Base-by-base conservation (phyloP, 2,113 vertebrate genomes). In the Melanerpes formicivorus region DNA sequence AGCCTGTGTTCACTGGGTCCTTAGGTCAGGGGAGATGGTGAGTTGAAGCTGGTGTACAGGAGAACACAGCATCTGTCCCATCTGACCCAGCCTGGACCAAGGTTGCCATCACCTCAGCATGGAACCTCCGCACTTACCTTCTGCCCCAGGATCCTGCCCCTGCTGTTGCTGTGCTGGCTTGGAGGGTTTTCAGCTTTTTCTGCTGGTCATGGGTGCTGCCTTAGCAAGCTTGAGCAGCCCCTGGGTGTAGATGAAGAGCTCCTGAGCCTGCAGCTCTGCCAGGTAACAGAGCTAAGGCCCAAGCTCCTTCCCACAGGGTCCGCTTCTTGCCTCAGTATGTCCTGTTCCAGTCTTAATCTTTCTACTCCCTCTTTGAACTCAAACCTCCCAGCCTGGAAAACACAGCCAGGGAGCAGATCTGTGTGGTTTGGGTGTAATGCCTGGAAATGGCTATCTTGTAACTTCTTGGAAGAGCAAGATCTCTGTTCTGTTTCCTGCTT, bases 361-460 rank as follows among this genome's bases (percentile, higher is more conserved):
- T 42, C 25, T 54, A 2, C 22, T 48, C 48, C 23, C 37, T 27
- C 66, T 44, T 59, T 10, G 34, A 52, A 70, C 25, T 29, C 23
- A 7, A 1, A 19, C 60, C 30, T 66, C 11, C 5, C n/a, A 48
- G n/a, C 30, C 25, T 48, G n/a, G 40, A 55, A 55, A 55, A 22
- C 7, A 2, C 3, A 3, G 23, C 21, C 48, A 50, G 48, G 12
- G 18, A n/a, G 21, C 30, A 50, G 48, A 22, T 50, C 48, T 50
- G 48, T 50, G 48, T 50, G 48, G 48, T 42, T 37, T 5, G 18
- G 15, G 23, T 50, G 74, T 22, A 27, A 27, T 26, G 48, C 25
- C 56, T 63, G 55, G 32, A 42, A 34, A 42, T 1, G 0, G 32
- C 1, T 6, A 2, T 27, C 11, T 44, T 4, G 0, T 46, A 2